These are phyloP conservation scores for Thumatha senex DNA, from an alignment of 2,888 invertebrate genomes.

Conservation along the genomic window DNA sequence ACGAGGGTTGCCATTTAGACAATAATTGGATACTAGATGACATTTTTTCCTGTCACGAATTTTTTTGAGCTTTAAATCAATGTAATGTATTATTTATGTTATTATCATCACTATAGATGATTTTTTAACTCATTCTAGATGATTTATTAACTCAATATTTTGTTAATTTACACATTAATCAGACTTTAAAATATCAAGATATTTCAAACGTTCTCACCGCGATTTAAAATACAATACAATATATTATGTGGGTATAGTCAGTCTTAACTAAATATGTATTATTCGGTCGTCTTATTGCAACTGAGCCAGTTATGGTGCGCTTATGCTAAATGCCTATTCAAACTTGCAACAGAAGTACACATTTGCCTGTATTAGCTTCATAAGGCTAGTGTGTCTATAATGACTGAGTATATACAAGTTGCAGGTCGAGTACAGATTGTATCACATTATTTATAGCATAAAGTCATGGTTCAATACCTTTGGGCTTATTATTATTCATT, in stretches of 20 bases:
- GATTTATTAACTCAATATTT: slow-evolving; percentile 8
- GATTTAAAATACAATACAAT: slow-evolving; percentile 5
- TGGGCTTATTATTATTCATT: slow-evolving; percentile 66
- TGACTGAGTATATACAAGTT: slow-evolving; percentile 37
- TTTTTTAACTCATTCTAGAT: slow-evolving; percentile 10
- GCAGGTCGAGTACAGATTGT: slow-evolving; percentile 56
- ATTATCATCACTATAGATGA: slow-evolving; percentile 8
- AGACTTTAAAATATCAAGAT: slow-evolving; percentile 13
- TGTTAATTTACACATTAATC: slow-evolving; percentile 12
- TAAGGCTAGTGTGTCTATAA: slow-evolving; percentile 34
- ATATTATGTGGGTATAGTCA: too few relatives aligned
- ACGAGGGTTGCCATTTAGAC: slow-evolving; percentile 34
- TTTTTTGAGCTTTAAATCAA: slow-evolving; percentile 35
- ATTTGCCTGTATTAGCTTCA: slow-evolving; percentile 49
- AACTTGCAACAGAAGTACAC: slow-evolving; percentile 45
- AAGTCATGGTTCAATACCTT: slow-evolving; percentile 67
- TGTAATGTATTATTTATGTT: slow-evolving; percentile 20
- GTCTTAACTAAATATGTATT: slow-evolving; percentile 4
- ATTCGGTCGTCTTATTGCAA: slow-evolving; percentile 20
- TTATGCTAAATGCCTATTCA: slow-evolving; percentile 57
- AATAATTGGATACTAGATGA: slow-evolving; percentile 23
- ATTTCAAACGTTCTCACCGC: slow-evolving; percentile 9
- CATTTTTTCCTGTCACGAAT: slow-evolving; percentile 30
- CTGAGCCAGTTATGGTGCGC: slow-evolving; percentile 30
- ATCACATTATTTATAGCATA: slow-evolving; percentile 67